These are phyloP conservation scores for Andricus quercusramuli DNA, from an alignment of 2,888 invertebrate genomes.

Conservation along the genomic window DNA sequence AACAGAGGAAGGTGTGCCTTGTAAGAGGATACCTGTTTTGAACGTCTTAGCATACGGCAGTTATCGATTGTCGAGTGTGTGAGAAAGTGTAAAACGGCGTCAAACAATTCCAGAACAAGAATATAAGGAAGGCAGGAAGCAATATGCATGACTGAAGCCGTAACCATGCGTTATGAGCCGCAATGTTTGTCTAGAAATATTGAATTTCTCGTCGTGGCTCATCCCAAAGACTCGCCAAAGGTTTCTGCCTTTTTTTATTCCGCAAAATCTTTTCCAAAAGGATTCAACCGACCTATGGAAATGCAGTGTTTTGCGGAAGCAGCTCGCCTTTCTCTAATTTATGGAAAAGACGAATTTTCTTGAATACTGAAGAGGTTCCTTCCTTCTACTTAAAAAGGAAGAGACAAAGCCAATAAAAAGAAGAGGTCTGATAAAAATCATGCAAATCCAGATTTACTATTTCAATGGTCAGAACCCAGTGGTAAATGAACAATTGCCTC, in stretches of 20 bases:
- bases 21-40: conserved; percentile 5
- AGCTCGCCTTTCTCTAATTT: background rate
- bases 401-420: background rate
- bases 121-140: conserved; percentile 43
- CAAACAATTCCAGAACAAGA: conserved; percentile 27
- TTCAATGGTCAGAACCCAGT: too few species aligned
- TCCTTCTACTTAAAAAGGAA: background rate
- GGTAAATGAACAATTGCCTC: background rate
- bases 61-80: background rate
- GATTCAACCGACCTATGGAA: background rate
- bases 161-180: conserved; percentile 56
- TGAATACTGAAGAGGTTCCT: background rate
- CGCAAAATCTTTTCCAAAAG: background rate
- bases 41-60: background rate
- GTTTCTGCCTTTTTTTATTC: background rate
- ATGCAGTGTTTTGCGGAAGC: conserved; percentile 14
- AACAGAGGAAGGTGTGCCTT: background rate
- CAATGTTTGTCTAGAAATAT: conserved; percentile 44
- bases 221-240: background rate
- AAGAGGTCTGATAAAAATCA: background rate
- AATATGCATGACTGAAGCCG: conserved; percentile 63
- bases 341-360: background rate
- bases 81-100: background rate
- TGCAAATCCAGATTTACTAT: too few species aligned
- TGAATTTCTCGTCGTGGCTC: conserved; percentile 42